A percentile compares a stretch with the other conserved stretches of the same genome.
phyloP scores from a whole-genome alignment of 2,113 vertebrate species.

The Coptodon rendalli region DNA sequence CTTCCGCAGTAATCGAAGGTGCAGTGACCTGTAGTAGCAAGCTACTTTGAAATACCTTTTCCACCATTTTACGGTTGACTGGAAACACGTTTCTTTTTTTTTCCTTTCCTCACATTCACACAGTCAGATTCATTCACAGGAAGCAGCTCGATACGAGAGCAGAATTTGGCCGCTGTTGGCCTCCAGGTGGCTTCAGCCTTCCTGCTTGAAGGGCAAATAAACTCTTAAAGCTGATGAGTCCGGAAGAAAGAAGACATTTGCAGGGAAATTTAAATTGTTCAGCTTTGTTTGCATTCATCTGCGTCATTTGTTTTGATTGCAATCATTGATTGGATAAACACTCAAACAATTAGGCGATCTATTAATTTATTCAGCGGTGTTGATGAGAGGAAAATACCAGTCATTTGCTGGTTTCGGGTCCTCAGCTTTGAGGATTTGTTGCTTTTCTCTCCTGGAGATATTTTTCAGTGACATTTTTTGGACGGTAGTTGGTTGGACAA shows the following conservation, averaged over 20 bases:
- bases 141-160: neutral
- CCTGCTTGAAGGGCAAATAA: neutral
- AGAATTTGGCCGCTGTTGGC: neutral
- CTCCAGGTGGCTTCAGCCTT: neutral
- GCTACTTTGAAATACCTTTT: neutral
- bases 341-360: neutral
- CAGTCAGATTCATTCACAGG: neutral
- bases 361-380: neutral
- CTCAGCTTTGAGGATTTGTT: neutral
- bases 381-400: neutral
- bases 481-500: rapidly evolving
- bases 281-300: neutral
- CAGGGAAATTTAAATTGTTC: neutral
- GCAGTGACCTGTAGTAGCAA: conserved; percentile 9
- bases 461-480: neutral
- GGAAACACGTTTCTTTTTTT: neutral
- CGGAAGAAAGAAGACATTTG: neutral
- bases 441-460: neutral
- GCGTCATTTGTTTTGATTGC: neutral
- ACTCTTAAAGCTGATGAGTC: neutral
- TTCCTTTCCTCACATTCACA: neutral
- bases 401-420: neutral
- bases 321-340: neutral
- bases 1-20: neutral
- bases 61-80: neutral